These are phyloP conservation scores for Platysteira castanea DNA, from an alignment of 2,113 vertebrate species.

Conservation along the genomic window DNA sequence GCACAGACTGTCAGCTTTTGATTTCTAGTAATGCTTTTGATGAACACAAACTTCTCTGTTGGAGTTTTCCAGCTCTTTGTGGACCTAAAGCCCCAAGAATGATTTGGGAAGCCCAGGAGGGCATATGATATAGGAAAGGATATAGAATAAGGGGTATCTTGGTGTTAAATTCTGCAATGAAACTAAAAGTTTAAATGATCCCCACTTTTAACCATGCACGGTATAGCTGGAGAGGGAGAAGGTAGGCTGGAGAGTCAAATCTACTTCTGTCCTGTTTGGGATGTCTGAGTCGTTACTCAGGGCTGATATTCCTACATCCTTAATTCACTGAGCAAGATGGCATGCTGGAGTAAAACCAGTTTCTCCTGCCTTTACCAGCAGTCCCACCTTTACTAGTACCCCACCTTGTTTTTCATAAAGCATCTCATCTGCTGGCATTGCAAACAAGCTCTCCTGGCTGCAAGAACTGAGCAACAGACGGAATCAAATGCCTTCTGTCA, in stretches of 20 bases:
- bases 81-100: not conserved
- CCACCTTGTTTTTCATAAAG: not conserved
- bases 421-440: not conserved
- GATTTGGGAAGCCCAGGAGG: not conserved
- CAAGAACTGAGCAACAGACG: not conserved
- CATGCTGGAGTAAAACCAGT: not conserved
- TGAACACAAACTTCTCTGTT: not conserved
- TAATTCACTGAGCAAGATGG: not conserved
- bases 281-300: not conserved
- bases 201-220: not conserved
- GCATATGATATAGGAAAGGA: not conserved
- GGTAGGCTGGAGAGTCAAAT: not conserved
- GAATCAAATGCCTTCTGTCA: accelerated
- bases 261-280: not conserved
- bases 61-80: not conserved
- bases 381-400: not conserved
- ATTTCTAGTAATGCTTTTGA: not conserved
- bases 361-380: not conserved
- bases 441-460: not conserved
- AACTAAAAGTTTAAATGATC: not conserved
- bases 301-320: not conserved
- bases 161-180: not conserved
- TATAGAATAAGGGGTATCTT: not conserved
- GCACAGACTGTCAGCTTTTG: not conserved
- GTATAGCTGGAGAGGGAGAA: not conserved